Evolutionary conservation across 1,140 invertebrate species (phyloP).

Genomic region (Sycobia sp.): DNA sequence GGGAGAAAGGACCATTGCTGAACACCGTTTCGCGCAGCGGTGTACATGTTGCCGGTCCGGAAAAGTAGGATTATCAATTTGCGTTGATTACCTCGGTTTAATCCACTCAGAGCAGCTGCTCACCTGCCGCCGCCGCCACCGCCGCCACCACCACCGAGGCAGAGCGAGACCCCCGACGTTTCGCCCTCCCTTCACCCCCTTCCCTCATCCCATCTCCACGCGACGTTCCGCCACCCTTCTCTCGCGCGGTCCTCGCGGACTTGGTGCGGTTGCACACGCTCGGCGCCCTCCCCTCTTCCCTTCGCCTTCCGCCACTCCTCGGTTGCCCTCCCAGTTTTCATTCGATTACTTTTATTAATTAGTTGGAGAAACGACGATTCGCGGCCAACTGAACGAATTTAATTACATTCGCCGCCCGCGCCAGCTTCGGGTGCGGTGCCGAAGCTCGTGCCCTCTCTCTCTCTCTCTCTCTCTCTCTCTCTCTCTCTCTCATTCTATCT

Average conservation of each 20-base stretch:
- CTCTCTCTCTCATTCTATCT: background rate
- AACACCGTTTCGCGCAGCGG: no score
- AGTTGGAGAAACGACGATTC: conserved; percentile 37
- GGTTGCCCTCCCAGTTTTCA: conserved; percentile 45
- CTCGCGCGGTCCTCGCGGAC: no score
- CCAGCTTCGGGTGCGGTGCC: background rate
- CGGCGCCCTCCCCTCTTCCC: no score
- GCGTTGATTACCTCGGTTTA: conserved; percentile 58
- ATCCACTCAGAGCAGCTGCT: conserved; percentile 56
- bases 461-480: background rate
- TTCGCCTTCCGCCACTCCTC: no score
- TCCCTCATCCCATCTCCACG: no score
- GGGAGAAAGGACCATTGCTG: conserved; percentile 5
- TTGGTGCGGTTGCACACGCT: no score
- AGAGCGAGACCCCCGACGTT: background rate
- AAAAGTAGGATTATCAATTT: conserved; percentile 58
- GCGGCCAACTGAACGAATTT: conserved; percentile 49
- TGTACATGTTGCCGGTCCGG: background rate
- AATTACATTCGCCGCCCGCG: conserved; percentile 38
- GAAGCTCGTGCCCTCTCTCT: no score
- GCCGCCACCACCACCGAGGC: conserved; percentile 28
- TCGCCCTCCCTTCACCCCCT: conserved; percentile 28
- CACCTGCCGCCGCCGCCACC: conserved; percentile 45
- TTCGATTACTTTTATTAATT: conserved; percentile 58
- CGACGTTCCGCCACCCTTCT: no score